Evolutionary conservation across 2,113 vertebrate species (phyloP).

Genomic region (Diadophis punctatus): DNA sequence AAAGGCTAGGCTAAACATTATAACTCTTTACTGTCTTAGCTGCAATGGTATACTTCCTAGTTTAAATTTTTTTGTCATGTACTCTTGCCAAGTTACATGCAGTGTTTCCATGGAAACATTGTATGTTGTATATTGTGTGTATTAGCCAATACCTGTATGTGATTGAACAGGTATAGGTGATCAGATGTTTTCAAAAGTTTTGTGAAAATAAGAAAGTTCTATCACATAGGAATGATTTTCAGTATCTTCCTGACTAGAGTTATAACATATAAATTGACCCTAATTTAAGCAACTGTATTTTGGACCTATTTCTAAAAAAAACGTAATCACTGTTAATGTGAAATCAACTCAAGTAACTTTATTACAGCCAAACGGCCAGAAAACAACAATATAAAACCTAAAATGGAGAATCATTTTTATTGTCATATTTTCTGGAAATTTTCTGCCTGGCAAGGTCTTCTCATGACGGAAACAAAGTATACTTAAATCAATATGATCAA

Average conservation of each 20-base stretch:
- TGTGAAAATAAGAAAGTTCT: neutral
- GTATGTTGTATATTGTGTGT: neutral
- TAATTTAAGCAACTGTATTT: neutral
- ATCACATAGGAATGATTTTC: neutral
- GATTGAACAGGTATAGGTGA: neutral
- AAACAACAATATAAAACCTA: neutral
- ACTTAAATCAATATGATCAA: conserved; percentile 58
- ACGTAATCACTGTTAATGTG: neutral
- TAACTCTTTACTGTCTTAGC: neutral
- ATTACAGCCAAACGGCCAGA: neutral
- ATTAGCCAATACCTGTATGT: neutral
- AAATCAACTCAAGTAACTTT: neutral
- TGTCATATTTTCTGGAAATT: neutral
- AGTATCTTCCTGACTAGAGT: neutral
- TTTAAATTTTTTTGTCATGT: neutral
- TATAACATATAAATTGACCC: neutral
- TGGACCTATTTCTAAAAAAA: neutral
- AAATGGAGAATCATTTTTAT: neutral
- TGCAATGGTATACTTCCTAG: neutral
- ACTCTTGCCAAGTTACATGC: neutral
- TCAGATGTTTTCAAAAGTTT: neutral
- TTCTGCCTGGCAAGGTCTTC: conserved; percentile 2
- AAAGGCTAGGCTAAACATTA: neutral
- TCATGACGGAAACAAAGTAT: conserved; percentile 36
- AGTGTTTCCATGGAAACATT: neutral